Percentiles rank a stretch among this genome's conserved stretches.
phyloP scores from a whole-genome alignment of 2,113 vertebrate genomes.

The Crotalus horridus region DNA sequence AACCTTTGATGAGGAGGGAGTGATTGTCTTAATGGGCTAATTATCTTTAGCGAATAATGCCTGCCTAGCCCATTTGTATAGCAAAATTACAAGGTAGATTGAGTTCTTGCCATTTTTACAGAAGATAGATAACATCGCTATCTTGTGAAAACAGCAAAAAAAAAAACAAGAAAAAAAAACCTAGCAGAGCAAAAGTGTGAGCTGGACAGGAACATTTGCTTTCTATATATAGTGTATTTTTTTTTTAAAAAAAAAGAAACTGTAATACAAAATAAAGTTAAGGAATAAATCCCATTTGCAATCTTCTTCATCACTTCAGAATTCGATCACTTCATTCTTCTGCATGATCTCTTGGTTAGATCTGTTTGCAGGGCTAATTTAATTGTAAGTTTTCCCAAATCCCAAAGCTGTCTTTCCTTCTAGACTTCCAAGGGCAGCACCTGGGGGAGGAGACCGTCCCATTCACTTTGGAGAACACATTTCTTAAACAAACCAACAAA shows the following conservation, averaged over 20 bases:
- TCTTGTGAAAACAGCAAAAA: not conserved
- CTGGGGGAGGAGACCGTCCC: not conserved
- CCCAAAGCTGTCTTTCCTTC: constrained; percentile 4
- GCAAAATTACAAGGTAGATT: not conserved
- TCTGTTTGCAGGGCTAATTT: constrained; percentile 6
- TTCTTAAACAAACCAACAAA: not conserved
- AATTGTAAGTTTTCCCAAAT: not conserved
- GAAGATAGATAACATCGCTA: not conserved
- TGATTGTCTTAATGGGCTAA: not conserved
- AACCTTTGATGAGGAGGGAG: not conserved
- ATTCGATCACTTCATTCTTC: not conserved
- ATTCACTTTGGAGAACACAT: not conserved
- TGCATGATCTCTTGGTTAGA: not conserved
- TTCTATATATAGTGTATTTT: not conserved
- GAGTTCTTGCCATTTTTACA: not conserved
- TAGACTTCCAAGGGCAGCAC: not conserved
- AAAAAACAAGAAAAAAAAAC: no score
- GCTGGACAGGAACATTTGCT: not conserved
- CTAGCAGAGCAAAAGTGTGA: not conserved
- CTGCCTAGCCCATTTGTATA: not conserved
- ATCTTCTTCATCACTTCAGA: not conserved
- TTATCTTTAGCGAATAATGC: not conserved
- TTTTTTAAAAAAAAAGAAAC: not conserved
- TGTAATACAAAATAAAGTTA: not conserved
- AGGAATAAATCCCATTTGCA: not conserved